Base-by-base conservation (phyloP, 2,113 vertebrate species). In the Vicugna pacos region DNA sequence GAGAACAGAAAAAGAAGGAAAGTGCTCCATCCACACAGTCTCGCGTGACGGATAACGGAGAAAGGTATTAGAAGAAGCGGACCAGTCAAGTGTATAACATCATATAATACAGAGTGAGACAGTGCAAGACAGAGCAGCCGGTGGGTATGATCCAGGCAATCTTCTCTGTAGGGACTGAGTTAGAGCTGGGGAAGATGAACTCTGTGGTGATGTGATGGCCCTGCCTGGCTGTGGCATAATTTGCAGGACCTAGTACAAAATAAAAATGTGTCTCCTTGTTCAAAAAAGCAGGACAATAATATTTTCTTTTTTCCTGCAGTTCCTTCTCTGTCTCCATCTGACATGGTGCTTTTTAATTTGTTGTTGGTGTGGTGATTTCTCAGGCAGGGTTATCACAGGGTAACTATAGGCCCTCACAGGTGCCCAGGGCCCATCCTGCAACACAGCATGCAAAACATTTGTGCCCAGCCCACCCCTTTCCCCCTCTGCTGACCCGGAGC, bases 351-450 rank as follows among this genome's bases (percentile, higher is more conserved):
- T 76, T 81, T 52, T 50, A 38, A 28, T 64, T 32, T 60, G 48
- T 6, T 42, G 5, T 32, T 38, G 48, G 62, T n/a, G 12, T 26
- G 20, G 20, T 9, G 38, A 42, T 94, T 42, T 70, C 81, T 93
- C 35, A 30, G 9, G 8, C 15, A 15, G 56, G 6, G 20, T 3
- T 32, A 2, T 1, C 5, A 0, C 15, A 0, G 20, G 16, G 58
- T 4, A 0, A 64, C 19, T 19, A 48, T 1, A 32, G 42, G 58
- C 0, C 12, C 24, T 85, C 65, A 58, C 4, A 67, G 26, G 16
- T 0, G 0, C 12, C 17, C n/a, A 35, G 5, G 13, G 8, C 22
- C 26, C 26, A 14, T 48, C 30, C 20, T 2, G 9, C 0, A 6
- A 38, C 9, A 54, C 9, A 50, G 10, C 15, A 24, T 0, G 1